Evolutionary conservation across 2,797 vertebrate species (phyloP), one percentile per base, ranked within the genome.

Genomic region (Picus viridis): DNA sequence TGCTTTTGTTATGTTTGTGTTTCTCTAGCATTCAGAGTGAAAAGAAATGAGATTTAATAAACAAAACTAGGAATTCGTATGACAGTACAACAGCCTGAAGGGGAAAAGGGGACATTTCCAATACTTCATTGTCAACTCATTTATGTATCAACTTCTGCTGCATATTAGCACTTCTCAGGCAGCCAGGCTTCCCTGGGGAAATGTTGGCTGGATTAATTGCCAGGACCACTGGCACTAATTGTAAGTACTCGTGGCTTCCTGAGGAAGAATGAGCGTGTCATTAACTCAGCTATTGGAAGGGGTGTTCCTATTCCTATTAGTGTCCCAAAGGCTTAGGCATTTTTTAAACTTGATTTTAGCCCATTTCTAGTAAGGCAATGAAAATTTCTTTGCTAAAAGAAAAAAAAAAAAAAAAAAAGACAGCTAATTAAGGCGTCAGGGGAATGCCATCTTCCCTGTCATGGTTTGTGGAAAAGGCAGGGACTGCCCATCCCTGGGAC

Each of bases 171-270:
- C 67, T 92, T 18, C 51, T 62, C 10, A 10, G 56, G 51, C 72
- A 95, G 75, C 39, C 19, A 4, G 51, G 30, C 19, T 88, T 88
- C 95, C 77, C 79, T 86, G 72, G 17, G 23, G 79, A 90, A 91
- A 93, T 83, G 61, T 36, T 88, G 75, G 36, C 67, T 89, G 59
- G 64, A 82, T 90, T 88, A 93, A 91, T 90, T 88, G 58, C 43
- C 72, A 86, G 49, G 67, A 92, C 72, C 69, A 82, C 32, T 91
- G 65, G 71, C 72, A 90, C 56, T 86, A 92, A 87, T 77, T 75
- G 29, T 51, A 93, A 87, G 69, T 67, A 77, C 20, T 83, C 57
- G 15, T n/a, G 65, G 53, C 23, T 95, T 93, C 86, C 65, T 75
- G 39, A 17, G 73, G 63, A 47, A 77, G 72, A 88, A 77, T 49